Conservation (phyloP, 2,113 vertebrate species). For the Promerops cafer region DNA sequence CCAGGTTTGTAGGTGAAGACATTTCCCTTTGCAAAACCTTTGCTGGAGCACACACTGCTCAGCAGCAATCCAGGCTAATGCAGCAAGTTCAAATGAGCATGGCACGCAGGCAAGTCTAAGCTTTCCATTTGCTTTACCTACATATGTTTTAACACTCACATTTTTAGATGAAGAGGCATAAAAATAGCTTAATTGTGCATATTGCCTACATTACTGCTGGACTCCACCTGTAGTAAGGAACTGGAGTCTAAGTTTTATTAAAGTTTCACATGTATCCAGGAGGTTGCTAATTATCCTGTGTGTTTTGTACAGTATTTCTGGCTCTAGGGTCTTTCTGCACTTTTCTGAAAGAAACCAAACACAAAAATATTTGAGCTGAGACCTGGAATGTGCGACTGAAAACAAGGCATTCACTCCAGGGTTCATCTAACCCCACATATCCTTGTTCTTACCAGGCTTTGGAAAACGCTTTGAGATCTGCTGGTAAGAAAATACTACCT, state of each 20-base stretch:
- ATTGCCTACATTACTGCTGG: constrained; percentile 33
- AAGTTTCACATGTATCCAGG: constrained; percentile 56
- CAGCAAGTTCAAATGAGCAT: constrained; percentile 39
- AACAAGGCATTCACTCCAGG: neutral
- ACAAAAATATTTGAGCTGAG: constrained; percentile 59
- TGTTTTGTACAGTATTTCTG: constrained; percentile 56
- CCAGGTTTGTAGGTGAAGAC: constrained; percentile 60
- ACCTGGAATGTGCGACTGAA: constrained; percentile 48
- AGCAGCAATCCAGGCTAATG: constrained; percentile 9
- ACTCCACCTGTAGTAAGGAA: constrained; percentile 59
- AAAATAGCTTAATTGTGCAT: constrained; percentile 56
- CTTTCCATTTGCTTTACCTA: constrained; percentile 50
- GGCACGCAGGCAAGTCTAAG: neutral
- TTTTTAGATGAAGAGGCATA: constrained; percentile 52
- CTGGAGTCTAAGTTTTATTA: constrained; percentile 46
- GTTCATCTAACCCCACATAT: constrained; percentile 2
- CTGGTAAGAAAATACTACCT: neutral
- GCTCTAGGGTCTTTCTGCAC: constrained; percentile 64
- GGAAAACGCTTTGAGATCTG: neutral
- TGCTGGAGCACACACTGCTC: constrained; percentile 6
- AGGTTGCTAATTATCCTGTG: constrained; percentile 63
- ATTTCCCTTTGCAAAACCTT: constrained; percentile 49
- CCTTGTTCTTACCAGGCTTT: neutral
- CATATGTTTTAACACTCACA: constrained; percentile 40
- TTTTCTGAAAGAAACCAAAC: constrained; percentile 63